These are phyloP conservation scores for Anorthoa munda DNA, from an alignment of 2,888 invertebrate species.

Conservation along the genomic window DNA sequence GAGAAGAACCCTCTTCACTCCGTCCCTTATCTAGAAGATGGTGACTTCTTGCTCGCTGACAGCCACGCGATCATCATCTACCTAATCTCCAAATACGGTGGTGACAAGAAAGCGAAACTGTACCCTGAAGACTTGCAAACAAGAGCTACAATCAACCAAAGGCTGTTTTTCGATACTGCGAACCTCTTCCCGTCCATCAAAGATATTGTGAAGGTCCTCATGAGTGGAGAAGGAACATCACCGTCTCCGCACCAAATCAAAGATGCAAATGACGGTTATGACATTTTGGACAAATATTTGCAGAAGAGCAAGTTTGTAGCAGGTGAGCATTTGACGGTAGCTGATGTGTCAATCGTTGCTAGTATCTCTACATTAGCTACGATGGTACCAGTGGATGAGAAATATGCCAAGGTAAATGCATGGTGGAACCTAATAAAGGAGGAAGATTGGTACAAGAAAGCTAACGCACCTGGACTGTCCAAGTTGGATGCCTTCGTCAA, in stretches of 20 bases:
- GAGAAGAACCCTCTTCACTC: constrained; percentile 75
- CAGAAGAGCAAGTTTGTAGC: constrained; percentile 69
- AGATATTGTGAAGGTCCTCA: background rate
- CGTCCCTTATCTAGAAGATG: constrained; percentile 75
- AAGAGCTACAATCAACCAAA: constrained; percentile 73
- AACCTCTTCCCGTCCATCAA: constrained; percentile 66
- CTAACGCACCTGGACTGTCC: constrained; percentile 69
- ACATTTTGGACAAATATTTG: constrained; percentile 73
- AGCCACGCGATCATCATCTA: constrained; percentile 78
- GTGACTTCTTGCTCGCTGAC: constrained; percentile 72
- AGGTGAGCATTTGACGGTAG: constrained; percentile 71
- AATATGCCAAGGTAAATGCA: constrained; percentile 67
- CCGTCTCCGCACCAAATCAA: constrained; percentile 59
- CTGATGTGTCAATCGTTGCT: constrained; percentile 74
- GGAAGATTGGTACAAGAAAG: constrained; percentile 71
- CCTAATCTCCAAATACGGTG: constrained; percentile 75
- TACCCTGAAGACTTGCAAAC: constrained; percentile 71
- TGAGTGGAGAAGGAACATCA: background rate
- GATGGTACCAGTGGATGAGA: constrained; percentile 68
- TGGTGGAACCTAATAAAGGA: constrained; percentile 70
- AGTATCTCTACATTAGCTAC: constrained; percentile 63
- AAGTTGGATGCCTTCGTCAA: constrained; percentile 49
- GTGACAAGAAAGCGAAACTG: constrained; percentile 65
- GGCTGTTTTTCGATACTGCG: constrained; percentile 71
- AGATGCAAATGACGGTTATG: constrained; percentile 69